phyloP scores from a whole-genome alignment of 2,113 vertebrate genomes.

The Lepus americanus region DNA sequence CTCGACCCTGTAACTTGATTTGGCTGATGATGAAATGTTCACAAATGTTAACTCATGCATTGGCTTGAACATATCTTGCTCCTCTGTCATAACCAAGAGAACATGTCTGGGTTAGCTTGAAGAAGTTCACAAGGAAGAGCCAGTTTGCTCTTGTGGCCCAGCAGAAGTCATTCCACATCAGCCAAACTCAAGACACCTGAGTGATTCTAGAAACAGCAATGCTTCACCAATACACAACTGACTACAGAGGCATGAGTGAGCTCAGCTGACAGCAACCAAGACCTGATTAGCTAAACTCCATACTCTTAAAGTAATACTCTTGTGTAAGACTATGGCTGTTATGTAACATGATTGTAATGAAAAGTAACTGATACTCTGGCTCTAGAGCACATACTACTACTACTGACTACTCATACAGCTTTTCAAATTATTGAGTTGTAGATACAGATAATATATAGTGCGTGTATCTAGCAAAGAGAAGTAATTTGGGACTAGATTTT shows the following conservation, averaged over 20 bases:
- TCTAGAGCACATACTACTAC: background rate
- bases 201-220: background rate
- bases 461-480: background rate
- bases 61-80: background rate
- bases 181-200: background rate
- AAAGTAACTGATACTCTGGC: background rate
- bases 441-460: background rate
- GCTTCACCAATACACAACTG: background rate
- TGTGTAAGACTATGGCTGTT: background rate
- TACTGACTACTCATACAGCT: background rate
- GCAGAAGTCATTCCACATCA: background rate
- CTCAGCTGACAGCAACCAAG: background rate
- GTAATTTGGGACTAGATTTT: background rate
- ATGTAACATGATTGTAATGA: background rate
- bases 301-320: constrained; percentile 5
- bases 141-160: background rate
- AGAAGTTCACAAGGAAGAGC: background rate
- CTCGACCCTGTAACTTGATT: background rate
- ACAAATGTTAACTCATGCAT: background rate
- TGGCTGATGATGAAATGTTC: background rate
- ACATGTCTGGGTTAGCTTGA: background rate
- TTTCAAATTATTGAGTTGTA: background rate
- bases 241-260: background rate
- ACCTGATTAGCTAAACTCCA: background rate
- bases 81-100: constrained; percentile 29